Evolutionary conservation across 1,140 invertebrate species (phyloP), one percentile per base, ranked within the genome.

Genomic region (Drosophila micromelanica): DNA sequence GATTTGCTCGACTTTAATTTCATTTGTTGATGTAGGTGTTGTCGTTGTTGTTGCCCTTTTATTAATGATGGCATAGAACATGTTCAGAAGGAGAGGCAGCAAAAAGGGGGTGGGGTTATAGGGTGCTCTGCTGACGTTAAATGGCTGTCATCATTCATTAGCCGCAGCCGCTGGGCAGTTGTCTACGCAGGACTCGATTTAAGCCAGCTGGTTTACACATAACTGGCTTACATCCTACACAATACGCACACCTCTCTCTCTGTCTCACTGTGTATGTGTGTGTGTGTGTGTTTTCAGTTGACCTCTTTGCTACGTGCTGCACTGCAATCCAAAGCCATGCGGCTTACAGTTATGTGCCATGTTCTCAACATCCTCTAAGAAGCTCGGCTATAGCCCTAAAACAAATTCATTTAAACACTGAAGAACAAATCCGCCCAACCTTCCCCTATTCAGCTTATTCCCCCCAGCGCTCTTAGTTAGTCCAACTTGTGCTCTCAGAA

Each of bases 131-230:
- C 46, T 49, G 52, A 76, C 71, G 67, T 87, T 86, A 86, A 86
- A 87, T 84, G 79, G 57, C 84, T 89, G 79, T 89, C 82, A 87
- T 87, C 82, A 87, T 89, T 87, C 84, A 87, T 87, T 87, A 87
- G 84, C 79, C 80, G 40, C 84, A 87, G 72, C 76, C 76, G 64
- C 75, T 77, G 75, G 73, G 57, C 79, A 73, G 55, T 82, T 86
- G 82, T 89, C 79, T 73, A 62, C 52, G 52, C 51, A 65, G 69
- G 59, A 68, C 60, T 87, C 38, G 61, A 69, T 57, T 78, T 72
- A 54, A 75, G 72, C 64, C 46, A 62, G 6, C 54, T 63, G 71
- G 77, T 75, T 73, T 81, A 68, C 60, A 73, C 73, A 79, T 64
- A 79, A 75, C 81, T 74, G 73, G 72, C 76, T 73, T 73, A 71